Percentiles rank a stretch among this genome's conserved stretches.
phyloP scores from a whole-genome alignment of 2,113 vertebrate genomes.

The Egretta garzetta region DNA sequence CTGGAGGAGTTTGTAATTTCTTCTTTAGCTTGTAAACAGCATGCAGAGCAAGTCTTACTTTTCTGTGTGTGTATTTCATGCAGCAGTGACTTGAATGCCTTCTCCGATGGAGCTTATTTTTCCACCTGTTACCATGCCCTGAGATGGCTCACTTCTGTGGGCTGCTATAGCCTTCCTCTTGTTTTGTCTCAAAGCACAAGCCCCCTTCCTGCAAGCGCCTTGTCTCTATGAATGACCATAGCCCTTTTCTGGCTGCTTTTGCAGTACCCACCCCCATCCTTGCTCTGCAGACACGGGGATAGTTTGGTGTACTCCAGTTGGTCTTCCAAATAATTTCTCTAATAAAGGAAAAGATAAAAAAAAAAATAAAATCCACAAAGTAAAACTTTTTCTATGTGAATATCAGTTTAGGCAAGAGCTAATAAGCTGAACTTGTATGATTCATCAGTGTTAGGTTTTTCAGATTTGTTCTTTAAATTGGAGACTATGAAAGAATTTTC shows the following conservation, averaged over 20 bases:
- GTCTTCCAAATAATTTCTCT: neutral
- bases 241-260: neutral
- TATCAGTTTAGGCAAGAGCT: neutral
- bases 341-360: neutral
- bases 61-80: neutral
- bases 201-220: neutral
- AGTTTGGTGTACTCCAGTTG: neutral
- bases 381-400: neutral
- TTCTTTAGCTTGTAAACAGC: neutral
- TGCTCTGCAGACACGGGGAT: neutral
- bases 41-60: neutral
- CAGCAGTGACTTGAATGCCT: neutral
- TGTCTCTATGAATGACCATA: neutral
- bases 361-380: neutral
- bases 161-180: neutral
- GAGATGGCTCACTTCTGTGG: neutral
- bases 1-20: neutral
- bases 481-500: neutral
- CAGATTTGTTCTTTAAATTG: neutral
- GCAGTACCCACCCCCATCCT: rapidly evolving
- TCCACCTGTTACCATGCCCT: no score
- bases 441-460: neutral
- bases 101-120: neutral
- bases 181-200: neutral
- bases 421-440: neutral